Evolutionary conservation across 2,888 invertebrate genomes (phyloP), one percentile per base, ranked within the genome.

Genomic region (Mythimna vitellina): DNA sequence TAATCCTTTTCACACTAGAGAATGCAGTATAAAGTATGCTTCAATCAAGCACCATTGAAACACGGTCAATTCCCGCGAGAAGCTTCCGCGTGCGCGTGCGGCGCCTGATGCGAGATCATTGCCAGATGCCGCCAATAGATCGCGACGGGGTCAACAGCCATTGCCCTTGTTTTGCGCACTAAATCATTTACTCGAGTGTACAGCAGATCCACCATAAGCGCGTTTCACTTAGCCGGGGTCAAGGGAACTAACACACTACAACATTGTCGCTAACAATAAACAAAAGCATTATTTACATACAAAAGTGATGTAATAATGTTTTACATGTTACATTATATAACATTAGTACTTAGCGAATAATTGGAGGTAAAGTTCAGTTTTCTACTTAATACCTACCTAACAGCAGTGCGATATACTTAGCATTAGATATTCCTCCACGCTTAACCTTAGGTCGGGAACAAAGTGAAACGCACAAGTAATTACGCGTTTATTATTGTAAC

Each of bases 141-240:
- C 91, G 92, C 93, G 92, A 92, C 94, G 95, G 95, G 95, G 95
- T 95, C 95, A 95, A 95, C 94, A 96, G 94, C 95, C 95, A 95
- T 89, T 95, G 95, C 93, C 94, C 95, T 94, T 95, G 95, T 95
- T 95, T 95, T 93, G 93, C 93, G 93, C 92, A 94, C 93, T 91
- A 90, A 93, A 93, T 92, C 92, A 93, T 92, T 91, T 89, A 90
- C 85, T 88, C 88, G 80, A 89, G 83, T 88, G 88, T 91, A 88
- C 87, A 83, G 86, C 83, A 86, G 84, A 87, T 84, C 77, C 85
- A 85, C 88, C 87, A 88, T 88, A 86, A 86, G 86, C 86, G 84
- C 80, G 83, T 73, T 85, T 84, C 86, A 85, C 81, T 81, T 82
- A 81, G 80, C 88, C 81, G 88, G 90, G 93, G 92, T 93, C 94